Base-by-base conservation (phyloP, 1,140 invertebrate species). In the Nasonia longicornis region DNA sequence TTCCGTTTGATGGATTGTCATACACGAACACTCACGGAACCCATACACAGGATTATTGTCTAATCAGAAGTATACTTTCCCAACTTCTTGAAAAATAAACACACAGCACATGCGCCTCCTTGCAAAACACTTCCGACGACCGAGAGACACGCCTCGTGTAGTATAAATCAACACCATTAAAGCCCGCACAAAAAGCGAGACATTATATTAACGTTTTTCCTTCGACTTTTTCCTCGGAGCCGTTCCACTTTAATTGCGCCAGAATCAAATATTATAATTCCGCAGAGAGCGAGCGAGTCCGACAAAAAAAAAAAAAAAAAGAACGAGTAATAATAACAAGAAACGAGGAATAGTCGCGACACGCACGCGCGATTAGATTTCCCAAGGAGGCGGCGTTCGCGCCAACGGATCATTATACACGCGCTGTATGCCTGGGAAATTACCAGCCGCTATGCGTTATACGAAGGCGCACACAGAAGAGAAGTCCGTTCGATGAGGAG, bases 341-440 rank as follows among this genome's bases (percentile, higher is more conserved):
- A 42, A 42, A 42, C 38, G 38, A 69, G 7, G 35, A 75, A 26
- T 26, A 26, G 72, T 29, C 73, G 31, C 20, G 66, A 22, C 3
- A 42, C 7, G 76, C 42, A 22, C 3, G n/a, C 7, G 76, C 42
- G 11, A 75, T 75, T 75, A 80, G 6, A 73, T 75, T 80, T 80
- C 72, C 42, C 63, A 75, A 35, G 79, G 29, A 75, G 64, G 38
- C 12, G 71, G n/a, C 1, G 7, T 52, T 45, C 35, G 29, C 35
- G 58, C 22, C 22, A 80, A 66, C 42, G 72, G 29, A 69, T 75
- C 64, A 66, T 75, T 75, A 58, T 16, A 26, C 26, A 11, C 26
- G 7, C 35, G 66, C 63, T 22, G 10, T 52, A 26, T 16, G 64
- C 52, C 71, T 58, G 79, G 72, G 72, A 80, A 80, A 80, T 80